Evolutionary conservation across 2,113 vertebrate species (phyloP).

Genomic region (Aegithalos caudatus): DNA sequence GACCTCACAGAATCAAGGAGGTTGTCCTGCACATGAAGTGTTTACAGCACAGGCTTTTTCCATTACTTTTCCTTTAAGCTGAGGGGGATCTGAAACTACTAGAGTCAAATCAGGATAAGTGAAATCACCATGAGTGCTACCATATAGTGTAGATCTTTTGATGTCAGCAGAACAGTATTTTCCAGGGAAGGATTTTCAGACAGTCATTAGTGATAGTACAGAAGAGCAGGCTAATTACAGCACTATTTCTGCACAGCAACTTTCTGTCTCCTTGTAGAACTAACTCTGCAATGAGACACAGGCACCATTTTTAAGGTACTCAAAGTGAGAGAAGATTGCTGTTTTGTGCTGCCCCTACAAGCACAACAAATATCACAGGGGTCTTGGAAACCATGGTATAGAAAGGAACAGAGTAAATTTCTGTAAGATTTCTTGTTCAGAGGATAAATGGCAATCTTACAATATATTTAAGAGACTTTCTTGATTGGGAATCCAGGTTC

Average conservation of each 20-base stretch:
- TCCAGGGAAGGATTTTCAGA: slow-evolving; percentile 17
- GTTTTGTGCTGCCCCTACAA: not conserved
- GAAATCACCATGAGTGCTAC: not conserved
- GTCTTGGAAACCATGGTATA: not conserved
- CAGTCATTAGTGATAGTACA: not conserved
- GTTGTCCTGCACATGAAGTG: not conserved
- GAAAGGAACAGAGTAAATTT: not conserved
- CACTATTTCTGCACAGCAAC: not conserved
- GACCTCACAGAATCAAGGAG: not conserved
- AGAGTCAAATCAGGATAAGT: not conserved
- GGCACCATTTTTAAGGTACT: not conserved
- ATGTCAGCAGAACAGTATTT: not conserved
- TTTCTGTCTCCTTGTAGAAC: not conserved
- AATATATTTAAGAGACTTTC: not conserved
- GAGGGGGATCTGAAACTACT: not conserved
- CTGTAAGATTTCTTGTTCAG: not conserved
- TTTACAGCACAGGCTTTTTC: not conserved
- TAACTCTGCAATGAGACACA: not conserved
- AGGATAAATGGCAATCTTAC: not conserved
- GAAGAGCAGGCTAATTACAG: not conserved
- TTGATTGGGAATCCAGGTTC: not conserved
- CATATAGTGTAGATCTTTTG: not conserved
- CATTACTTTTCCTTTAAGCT: not conserved
- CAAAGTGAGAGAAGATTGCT: not conserved
- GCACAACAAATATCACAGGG: not conserved